Evolutionary conservation across 2,888 invertebrate species (phyloP).

Genomic region (Caenorhabditis sp.): DNA sequence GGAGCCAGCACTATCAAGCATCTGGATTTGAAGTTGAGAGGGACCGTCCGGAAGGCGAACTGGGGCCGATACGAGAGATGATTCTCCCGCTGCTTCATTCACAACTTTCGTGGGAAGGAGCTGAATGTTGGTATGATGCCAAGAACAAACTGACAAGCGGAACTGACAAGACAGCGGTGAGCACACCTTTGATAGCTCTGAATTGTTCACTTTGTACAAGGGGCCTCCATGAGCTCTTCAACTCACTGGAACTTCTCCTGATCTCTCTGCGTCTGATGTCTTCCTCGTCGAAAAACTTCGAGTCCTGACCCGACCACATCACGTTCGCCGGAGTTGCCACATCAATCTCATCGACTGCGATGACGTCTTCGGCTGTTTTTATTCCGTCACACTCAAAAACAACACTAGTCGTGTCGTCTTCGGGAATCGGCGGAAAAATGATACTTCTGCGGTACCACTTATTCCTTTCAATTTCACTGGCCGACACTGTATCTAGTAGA

Average conservation of each 20-base stretch:
- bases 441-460: conserved; percentile 46
- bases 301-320: conserved; percentile 46
- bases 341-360: conserved; percentile 48
- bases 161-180: conserved; percentile 27
- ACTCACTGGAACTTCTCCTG: conserved; percentile 27
- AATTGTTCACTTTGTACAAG: not conserved
- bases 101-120: conserved; percentile 34
- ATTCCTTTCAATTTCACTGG: conserved; percentile 11
- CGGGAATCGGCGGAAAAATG: conserved; percentile 36
- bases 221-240: not conserved
- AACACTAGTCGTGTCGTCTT: conserved; percentile 1
- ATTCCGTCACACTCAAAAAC: conserved; percentile 38
- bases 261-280: conserved; percentile 38
- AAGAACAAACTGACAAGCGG: conserved; percentile 14
- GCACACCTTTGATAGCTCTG: conserved; percentile 21
- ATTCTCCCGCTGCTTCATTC: conserved; percentile 45
- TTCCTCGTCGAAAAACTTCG: conserved; percentile 44
- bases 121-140: conserved; percentile 39
- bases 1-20: conserved; percentile 32
- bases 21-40: conserved; percentile 27
- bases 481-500: conserved; percentile 34
- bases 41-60: conserved; percentile 13
- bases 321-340: conserved; percentile 34
- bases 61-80: conserved; percentile 16
- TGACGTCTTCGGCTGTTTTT: conserved; percentile 35